Base-by-base conservation (phyloP, 2,888 invertebrate genomes). In the Luperina testacea region DNA sequence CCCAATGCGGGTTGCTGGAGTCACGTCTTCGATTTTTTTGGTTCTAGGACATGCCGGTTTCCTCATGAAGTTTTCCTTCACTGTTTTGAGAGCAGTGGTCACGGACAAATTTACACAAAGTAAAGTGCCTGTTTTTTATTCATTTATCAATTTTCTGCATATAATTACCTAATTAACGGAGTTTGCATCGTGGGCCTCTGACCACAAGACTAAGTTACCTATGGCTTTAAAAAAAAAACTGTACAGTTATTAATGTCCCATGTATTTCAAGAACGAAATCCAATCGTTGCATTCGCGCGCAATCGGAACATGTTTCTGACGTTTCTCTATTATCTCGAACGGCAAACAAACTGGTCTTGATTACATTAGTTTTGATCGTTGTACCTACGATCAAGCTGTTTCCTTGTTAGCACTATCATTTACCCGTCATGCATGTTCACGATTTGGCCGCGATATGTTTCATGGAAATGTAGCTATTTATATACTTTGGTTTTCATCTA, bases 331-430 rank as follows among this genome's bases (percentile, higher is more conserved):
- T 82, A 82, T 86, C 83, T 72, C 42, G 2, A 72, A 73, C 27
- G 7, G 61, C 71, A 82, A 77, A 85, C 70, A 86, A 77, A 78
- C 86, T 72, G 64, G 78, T 75, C 75, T 53, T 85, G 86, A 85
- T 85, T 81, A 77, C 82, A 71, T 75, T 83, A 69, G 51, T 72
- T 59, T 59, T n/a, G 5, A 59, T 59, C 0, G 48, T 32, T 72
- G 61, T 76, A 42, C 57, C 32, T n/a, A 48, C 48, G 57, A 75
- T 85, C 85, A 24, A 81, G 53, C 45, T 38, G 69, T 73, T 83
- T 81, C 77, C 86, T 83, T 72, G 85, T 85, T 67, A 82, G 59
- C 48, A 59, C 72, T 71, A 59, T 74, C 67, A 61, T 72, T 72
- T 48, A 42, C 17, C 42, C 53, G 53, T 38, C 65, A 85, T 77